Conservation (phyloP, 2,888 invertebrate genomes). For the Hylaea fasciaria region DNA sequence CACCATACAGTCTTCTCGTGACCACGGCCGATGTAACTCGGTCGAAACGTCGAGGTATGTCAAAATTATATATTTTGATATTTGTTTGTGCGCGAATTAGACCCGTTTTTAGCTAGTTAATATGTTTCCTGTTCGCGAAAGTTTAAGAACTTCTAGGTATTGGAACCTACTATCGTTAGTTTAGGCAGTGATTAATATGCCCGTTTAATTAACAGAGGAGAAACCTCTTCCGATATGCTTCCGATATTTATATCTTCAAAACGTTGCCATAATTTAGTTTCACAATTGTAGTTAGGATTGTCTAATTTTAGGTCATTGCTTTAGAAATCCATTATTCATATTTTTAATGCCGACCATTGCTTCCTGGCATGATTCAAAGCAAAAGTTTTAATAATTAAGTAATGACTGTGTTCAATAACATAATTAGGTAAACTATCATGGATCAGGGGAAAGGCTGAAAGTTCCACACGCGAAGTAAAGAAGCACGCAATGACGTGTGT, state of each 20-base stretch:
- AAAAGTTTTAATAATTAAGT: constrained; percentile 8
- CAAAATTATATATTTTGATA: too few species aligned
- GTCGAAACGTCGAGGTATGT: too few species aligned
- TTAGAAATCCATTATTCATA: constrained; percentile 30
- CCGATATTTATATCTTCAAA: constrained; percentile 1
- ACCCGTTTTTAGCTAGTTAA: too few species aligned
- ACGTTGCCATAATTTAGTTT: neutral
- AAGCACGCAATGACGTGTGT: too few species aligned
- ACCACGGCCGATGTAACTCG: too few species aligned
- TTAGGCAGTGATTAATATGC: neutral
- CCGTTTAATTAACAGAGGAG: constrained; percentile 2
- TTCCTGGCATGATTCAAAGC: constrained; percentile 29
- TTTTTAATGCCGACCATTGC: neutral
- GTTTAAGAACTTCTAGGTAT: too few species aligned
- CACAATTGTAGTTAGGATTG: neutral
- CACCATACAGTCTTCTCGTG: too few species aligned
- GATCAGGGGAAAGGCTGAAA: constrained; percentile 21
- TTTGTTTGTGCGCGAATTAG: too few species aligned
- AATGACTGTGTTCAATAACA: constrained; percentile 28
- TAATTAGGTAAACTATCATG: constrained; percentile 20
- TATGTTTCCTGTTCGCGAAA: too few species aligned
- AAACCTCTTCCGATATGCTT: too few species aligned
- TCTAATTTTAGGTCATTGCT: constrained; percentile 17
- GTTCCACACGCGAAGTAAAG: constrained; percentile 6
- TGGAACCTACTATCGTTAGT: neutral